Evolutionary conservation across 2,888 invertebrate species (phyloP), one percentile per base, ranked within the genome.

Genomic region (Pyrrhosoma nymphula): DNA sequence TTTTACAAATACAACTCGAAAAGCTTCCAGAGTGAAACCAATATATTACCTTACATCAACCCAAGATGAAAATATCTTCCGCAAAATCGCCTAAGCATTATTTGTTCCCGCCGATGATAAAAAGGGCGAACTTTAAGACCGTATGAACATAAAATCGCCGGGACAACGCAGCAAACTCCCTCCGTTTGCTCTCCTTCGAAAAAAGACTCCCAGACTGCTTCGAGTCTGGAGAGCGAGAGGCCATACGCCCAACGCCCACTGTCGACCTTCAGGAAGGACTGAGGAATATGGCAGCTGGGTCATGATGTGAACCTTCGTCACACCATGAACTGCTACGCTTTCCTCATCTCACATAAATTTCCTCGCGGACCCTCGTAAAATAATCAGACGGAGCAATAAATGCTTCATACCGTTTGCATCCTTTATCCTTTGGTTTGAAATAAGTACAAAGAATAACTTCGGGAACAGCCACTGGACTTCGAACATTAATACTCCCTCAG

Each of bases 241-340:
- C n/a, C 69, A 69, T 69, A 69, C 69, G 69, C 69, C 69, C 69
- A 69, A 69, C 69, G 69, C 69, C 69, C 69, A 69, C 69, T 12
- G 26, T n/a, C 69, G 69, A 69, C 69, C n/a, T 69, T 69, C 69
- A n/a, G 69, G n/a, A 4, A 8, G 23, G 26, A 4, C 69, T 69
- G 69, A 60, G 60, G n/a, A 69, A 69, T 69, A 69, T 69, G 69
- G 26, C 69, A 69, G 69, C 69, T 69, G 2, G 69, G 69, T 69
- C 69, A 69, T 69, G 69, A 69, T n/a, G n/a, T 69, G 69, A 69
- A 69, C 23, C 69, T 69, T 26, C 69, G 12, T 69, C n/a, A 69
- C 20, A 69, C 69, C 23, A 69, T n/a, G 26, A 69, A 69, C 69
- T 23, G 26, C 8, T n/a, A 69, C 20, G n/a, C 69, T 69, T 69